Evolutionary conservation across 2,888 invertebrate species (phyloP).

Genomic region (Stegana nigrithorax): DNA sequence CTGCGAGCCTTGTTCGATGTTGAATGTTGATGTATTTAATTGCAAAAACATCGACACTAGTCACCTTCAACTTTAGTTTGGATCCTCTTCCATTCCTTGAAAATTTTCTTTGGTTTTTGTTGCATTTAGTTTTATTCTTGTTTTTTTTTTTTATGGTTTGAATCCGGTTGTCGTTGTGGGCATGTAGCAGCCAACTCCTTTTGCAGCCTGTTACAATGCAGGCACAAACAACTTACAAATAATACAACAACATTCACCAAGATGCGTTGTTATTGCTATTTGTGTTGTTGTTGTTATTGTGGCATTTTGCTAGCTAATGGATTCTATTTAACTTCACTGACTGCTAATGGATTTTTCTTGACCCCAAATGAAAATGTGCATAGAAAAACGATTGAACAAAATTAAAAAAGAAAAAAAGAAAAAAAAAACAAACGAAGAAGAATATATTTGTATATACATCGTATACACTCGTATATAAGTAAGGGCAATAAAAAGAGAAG

Average conservation of each 20-base stretch:
- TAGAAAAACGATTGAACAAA: slow-evolving; percentile 56
- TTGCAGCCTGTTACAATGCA: slow-evolving; percentile 37
- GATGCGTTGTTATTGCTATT: not conserved
- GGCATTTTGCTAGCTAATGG: slow-evolving; percentile 57
- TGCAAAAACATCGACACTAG: not conserved
- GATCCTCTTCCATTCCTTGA: not conserved
- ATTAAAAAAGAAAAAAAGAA: slow-evolving; percentile 48
- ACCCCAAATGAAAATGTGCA: slow-evolving; percentile 66
- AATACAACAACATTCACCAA: slow-evolving; percentile 27
- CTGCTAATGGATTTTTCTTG: slow-evolving; percentile 68
- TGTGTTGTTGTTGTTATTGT: not conserved
- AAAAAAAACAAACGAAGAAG: slow-evolving; percentile 11
- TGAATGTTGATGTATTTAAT: slow-evolving; percentile 13
- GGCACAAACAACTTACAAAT: slow-evolving; percentile 42
- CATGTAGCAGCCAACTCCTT: too few species aligned
- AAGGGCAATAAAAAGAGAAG: slow-evolving; percentile 42
- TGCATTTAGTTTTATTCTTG: not conserved
- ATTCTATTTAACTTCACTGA: slow-evolving; percentile 67
- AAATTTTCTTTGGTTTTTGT: not conserved
- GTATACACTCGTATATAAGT: too few species aligned
- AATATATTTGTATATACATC: too few species aligned
- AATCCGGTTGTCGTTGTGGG: too few species aligned
- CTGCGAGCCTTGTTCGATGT: too few species aligned
- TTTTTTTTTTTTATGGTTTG: too few species aligned
- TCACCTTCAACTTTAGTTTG: slow-evolving; percentile 3